Evolutionary conservation across 2,797 vertebrate genomes (phyloP).

Genomic region (Pachyuromys duprasi): DNA sequence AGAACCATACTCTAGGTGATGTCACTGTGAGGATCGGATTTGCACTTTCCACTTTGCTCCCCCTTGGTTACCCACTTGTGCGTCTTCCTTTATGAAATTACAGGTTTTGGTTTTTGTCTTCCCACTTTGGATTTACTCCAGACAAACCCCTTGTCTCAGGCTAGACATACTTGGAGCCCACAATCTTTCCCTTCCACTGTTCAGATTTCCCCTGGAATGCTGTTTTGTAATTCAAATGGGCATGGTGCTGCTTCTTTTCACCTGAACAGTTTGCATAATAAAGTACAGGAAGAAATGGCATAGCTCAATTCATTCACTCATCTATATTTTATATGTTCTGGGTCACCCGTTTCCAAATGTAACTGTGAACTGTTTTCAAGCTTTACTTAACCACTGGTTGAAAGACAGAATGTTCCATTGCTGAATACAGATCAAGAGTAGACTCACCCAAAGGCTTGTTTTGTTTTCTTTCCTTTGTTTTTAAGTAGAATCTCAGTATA

Average conservation of each 20-base stretch:
- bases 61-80: background rate
- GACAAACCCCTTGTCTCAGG: background rate
- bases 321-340: slow-evolving; percentile 53
- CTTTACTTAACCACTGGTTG: slow-evolving; percentile 59
- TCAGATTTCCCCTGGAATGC: background rate
- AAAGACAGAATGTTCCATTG: slow-evolving; percentile 56
- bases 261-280: slow-evolving; percentile 61
- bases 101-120: background rate
- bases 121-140: background rate
- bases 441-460: background rate
- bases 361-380: slow-evolving; percentile 53
- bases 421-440: slow-evolving; percentile 56
- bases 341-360: slow-evolving; percentile 36
- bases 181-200: slow-evolving; percentile 35
- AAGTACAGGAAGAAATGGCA: slow-evolving; percentile 9
- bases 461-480: background rate
- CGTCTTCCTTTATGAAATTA: background rate
- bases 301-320: slow-evolving; percentile 28
- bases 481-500: background rate
- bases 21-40: background rate
- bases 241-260: slow-evolving; percentile 5
- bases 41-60: background rate
- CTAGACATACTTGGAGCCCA: background rate
- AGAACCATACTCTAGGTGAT: background rate
- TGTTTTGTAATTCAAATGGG: slow-evolving; percentile 52